phyloP scores from a whole-genome alignment of 2,888 invertebrate species.

The Tetranychus truncatus region DNA sequence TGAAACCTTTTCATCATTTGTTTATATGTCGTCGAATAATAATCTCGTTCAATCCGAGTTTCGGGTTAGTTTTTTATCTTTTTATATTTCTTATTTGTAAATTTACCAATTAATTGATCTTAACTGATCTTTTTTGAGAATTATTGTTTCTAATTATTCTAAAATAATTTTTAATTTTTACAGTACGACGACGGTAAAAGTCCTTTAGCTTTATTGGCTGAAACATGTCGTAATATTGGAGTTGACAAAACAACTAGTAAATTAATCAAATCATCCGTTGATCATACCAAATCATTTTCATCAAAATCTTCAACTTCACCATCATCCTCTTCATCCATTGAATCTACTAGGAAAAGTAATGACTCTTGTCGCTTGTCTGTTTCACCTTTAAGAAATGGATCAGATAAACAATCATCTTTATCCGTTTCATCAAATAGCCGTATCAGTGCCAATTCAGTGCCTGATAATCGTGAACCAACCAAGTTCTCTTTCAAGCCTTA shows the following conservation, averaged over 20 bases:
- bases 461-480: neutral
- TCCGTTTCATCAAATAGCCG: neutral
- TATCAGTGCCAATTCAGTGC: neutral
- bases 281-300: slow-evolving; percentile 3
- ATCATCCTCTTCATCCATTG: neutral
- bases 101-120: neutral
- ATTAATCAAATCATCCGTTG: neutral
- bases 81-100: neutral
- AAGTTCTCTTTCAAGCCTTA: slow-evolving; percentile 6
- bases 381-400: neutral
- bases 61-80: neutral
- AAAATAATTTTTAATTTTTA: neutral
- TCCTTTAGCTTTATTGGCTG: slow-evolving; percentile 76
- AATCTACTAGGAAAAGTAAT: neutral
- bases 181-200: neutral
- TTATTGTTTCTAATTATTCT: no score
- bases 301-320: neutral
- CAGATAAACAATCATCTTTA: neutral
- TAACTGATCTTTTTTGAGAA: neutral
- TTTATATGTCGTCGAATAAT: neutral
- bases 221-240: slow-evolving; percentile 92
- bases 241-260: slow-evolving; percentile 59
- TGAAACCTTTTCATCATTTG: no score
- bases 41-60: neutral
- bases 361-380: neutral